Conservation (phyloP, 35 echinoderm and acorn worm genomes). For the Ptychodera flava region DNA sequence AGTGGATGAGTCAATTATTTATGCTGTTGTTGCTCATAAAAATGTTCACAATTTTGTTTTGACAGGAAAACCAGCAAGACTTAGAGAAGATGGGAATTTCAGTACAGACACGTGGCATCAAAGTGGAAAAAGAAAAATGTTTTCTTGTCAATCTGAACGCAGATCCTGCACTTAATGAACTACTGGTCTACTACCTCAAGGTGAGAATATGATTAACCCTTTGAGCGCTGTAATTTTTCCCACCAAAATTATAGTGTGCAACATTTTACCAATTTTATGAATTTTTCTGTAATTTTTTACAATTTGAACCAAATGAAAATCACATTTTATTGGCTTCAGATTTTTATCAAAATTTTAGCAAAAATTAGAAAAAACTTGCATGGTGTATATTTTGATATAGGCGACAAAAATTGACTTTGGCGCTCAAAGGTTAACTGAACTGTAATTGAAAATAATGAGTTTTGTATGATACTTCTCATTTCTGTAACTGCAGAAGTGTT, state of each 20-base stretch:
- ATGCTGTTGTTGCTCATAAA: neutral
- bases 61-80: constrained; percentile 83
- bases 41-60: neutral
- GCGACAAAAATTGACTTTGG: too few species aligned
- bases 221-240: too few species aligned
- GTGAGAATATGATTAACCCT: constrained; percentile 72
- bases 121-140: constrained; percentile 78
- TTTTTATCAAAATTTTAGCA: too few species aligned
- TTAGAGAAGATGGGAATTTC: constrained; percentile 97
- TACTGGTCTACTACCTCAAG: constrained; percentile 98
- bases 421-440: constrained; percentile 35
- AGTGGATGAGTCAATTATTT: neutral
- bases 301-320: constrained; percentile 89
- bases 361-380: too few species aligned
- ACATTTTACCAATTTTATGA: too few species aligned
- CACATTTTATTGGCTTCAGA: too few species aligned
- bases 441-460: neutral
- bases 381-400: too few species aligned
- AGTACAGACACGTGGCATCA: constrained; percentile 90
- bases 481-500: too few species aligned
- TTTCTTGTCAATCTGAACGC: constrained; percentile 97
- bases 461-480: neutral
- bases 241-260: too few species aligned
- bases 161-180: constrained; percentile 94
- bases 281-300: constrained; percentile 63